phyloP scores from a whole-genome alignment of 2,797 vertebrate species.

The Eulemur mongoz region DNA sequence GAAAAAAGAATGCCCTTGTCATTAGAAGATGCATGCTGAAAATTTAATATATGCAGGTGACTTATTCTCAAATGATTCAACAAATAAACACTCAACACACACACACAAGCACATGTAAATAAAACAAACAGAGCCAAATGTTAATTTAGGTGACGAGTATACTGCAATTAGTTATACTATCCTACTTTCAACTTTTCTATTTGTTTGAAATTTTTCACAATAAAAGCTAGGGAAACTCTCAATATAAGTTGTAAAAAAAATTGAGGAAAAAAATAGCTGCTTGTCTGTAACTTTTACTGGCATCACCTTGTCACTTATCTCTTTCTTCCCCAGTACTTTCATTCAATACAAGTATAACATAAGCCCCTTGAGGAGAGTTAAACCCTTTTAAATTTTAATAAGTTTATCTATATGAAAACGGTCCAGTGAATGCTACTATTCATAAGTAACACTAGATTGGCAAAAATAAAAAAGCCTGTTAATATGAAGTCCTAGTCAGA shows the following conservation, averaged over 20 bases:
- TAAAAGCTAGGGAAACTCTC: neutral
- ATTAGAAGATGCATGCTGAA: neutral
- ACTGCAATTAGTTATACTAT: neutral
- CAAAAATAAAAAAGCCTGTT: slow-evolving; percentile 7
- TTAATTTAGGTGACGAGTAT: neutral
- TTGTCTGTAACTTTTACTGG: neutral
- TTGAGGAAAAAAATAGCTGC: neutral
- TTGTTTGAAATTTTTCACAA: neutral
- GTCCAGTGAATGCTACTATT: neutral
- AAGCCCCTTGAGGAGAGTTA: neutral
- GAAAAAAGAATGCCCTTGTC: neutral
- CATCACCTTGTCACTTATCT: neutral
- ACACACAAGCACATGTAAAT: neutral
- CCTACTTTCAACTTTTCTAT: neutral
- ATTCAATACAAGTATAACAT: neutral
- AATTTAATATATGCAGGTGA: neutral
- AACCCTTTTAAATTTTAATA: neutral
- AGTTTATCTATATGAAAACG: neutral
- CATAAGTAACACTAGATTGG: neutral
- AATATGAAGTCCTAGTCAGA: neutral
- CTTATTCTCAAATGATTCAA: slow-evolving; percentile 6
- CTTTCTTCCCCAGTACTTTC: neutral
- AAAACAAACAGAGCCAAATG: neutral
- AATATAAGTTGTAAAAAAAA: neutral
- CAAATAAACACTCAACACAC: neutral